A percentile compares a stretch with the other conserved stretches of the same genome.
Conservation (phyloP, 53 echinoderm and acorn worm species). For the Arbacia lixula region DNA sequence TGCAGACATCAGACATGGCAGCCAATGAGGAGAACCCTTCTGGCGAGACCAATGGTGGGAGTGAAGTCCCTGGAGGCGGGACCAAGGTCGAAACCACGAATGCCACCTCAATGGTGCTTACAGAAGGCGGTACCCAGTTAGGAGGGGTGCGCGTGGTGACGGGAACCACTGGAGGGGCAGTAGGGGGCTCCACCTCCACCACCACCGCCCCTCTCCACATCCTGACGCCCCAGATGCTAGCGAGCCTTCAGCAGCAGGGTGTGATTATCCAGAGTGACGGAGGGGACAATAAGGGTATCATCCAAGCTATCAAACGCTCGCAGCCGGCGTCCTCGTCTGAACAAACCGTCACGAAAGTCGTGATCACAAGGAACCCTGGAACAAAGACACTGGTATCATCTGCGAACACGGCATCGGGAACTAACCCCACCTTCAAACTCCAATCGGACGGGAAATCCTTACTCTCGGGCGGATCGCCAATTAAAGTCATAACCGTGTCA, state of each 20-base stretch:
- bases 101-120: background rate
- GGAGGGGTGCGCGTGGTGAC: conserved; percentile 6
- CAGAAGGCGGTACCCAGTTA: background rate
- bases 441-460: conserved; percentile 63
- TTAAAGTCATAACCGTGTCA: conserved; percentile 89
- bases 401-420: conserved; percentile 59
- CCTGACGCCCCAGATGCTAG: conserved; percentile 42
- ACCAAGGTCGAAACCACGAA: no score
- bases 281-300: conserved; percentile 21
- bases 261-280: conserved; percentile 50
- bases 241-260: conserved; percentile 36
- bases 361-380: conserved; percentile 80
- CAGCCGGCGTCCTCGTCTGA: conserved; percentile 36
- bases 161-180: background rate
- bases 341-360: conserved; percentile 88
- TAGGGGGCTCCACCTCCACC: background rate
- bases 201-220: background rate
- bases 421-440: conserved; percentile 56
- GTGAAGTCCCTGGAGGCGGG: background rate
- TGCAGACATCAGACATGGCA: no score
- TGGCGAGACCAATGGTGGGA: conserved; percentile 41
- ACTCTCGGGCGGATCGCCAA: conserved; percentile 77
- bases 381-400: conserved; percentile 60
- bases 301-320: conserved; percentile 39
- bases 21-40: conserved; percentile 16